Base-by-base conservation (phyloP, 2,113 vertebrate species). In the Lagopus muta region DNA sequence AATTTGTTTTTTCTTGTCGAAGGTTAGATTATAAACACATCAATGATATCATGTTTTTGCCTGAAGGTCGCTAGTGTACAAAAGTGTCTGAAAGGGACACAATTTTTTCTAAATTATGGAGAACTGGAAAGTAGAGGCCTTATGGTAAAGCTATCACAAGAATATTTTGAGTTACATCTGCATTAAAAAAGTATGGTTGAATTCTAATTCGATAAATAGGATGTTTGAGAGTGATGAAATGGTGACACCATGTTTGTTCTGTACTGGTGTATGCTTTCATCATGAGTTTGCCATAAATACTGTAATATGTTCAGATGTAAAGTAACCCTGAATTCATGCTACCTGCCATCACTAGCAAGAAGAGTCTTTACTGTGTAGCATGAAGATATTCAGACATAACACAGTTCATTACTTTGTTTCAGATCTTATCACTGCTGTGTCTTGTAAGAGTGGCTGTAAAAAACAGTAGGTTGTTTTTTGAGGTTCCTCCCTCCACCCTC, bases 21-120 rank as follows among this genome's bases (percentile, higher is more conserved):
- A 91, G 69, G 50, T 24, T 82, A 81, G 79, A 72, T 84, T 93
- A n/a, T 73, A 96, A 97, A 94, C 69, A 88, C 78, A 89, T 83
- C 52, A 83, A 28, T 57, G 77, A 66, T 83, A 86, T n/a, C 21
- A 38, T 36, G 69, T 30, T 80, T 92, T 91, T 95, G 81, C 45
- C 70, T 91, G 55, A 76, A 81, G 79, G 88, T 93, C 76, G 36
- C 8, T 72, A 54, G 27, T 25, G 14, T 15, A 66, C 2, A 1
- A 45, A n/a, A 1, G 2, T 10, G 45, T 90, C 81, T 21, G 4
- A 93, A 94, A 94, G 3, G 2, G 48, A 83, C 42, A 42, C 42
- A 88, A 83, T 77, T 48, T 38, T 79, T 92, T 93, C 64, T 82
- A 66, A 94, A 42, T 55, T 34, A 14, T 71, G 52, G 55, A 70